These are phyloP conservation scores for Aurelia coerulea DNA, from an alignment of 30 jellyfish, hydroid and myxozoan genomes.

Conservation along the genomic window DNA sequence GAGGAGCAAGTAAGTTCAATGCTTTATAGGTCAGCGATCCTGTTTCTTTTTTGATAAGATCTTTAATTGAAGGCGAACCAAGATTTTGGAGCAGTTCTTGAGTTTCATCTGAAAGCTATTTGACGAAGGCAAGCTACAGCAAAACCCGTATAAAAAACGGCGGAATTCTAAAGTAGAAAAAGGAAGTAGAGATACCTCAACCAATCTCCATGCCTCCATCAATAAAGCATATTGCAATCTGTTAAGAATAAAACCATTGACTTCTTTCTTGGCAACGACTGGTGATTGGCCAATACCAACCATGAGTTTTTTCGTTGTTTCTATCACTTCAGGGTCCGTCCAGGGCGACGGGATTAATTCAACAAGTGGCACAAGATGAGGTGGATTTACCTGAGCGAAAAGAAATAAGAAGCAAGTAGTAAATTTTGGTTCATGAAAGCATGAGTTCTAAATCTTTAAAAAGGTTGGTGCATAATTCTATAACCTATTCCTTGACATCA, in stretches of 20 bases:
- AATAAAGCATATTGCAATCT: constrained; percentile 93
- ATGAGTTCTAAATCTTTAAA: not conserved
- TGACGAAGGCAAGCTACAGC: too few relatives aligned
- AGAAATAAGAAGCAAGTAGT: not conserved
- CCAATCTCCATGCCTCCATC: constrained; percentile 98
- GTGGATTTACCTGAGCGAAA: constrained; percentile 89
- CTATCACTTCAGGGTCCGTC: constrained; percentile 81
- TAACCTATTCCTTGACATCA: too few relatives aligned
- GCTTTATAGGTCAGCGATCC: too few relatives aligned
- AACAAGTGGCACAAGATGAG: constrained; percentile 90
- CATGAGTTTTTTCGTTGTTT: constrained; percentile 71
- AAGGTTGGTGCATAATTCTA: too few relatives aligned
- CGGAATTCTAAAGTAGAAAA: too few relatives aligned
- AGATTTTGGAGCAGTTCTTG: too few relatives aligned
- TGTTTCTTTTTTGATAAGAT: too few relatives aligned
- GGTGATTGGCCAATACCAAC: constrained; percentile 90
- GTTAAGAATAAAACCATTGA: constrained; percentile 90
- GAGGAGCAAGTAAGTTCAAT: too few relatives aligned
- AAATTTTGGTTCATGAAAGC: not conserved
- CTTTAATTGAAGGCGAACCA: too few relatives aligned
- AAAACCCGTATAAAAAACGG: too few relatives aligned
- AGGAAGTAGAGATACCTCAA: constrained; percentile 59
- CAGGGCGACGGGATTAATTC: constrained; percentile 94
- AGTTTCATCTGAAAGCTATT: too few relatives aligned
- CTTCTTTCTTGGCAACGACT: constrained; percentile 92